Evolutionary conservation across 1,140 invertebrate species (phyloP).

Genomic region (Pseudomyrmex pallidus): DNA sequence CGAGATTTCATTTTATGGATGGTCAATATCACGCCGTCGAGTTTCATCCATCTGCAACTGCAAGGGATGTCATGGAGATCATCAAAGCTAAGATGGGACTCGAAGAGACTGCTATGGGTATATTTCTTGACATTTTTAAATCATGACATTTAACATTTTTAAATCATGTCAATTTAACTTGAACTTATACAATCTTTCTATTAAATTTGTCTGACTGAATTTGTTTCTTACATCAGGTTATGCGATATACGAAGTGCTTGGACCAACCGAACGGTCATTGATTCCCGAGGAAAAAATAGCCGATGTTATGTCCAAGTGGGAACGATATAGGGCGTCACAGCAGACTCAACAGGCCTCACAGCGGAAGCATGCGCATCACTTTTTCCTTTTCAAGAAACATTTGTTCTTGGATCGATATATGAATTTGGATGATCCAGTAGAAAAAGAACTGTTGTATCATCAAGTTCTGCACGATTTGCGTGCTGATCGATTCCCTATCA

Average conservation of each 20-base stretch:
- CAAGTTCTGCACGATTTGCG: slow-evolving; percentile 96
- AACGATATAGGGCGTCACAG: slow-evolving; percentile 90
- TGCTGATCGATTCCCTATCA: slow-evolving; percentile 95
- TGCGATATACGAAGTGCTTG: slow-evolving; percentile 92
- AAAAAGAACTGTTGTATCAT: slow-evolving; percentile 98
- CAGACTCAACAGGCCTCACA: slow-evolving; percentile 83
- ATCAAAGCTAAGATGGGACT: slow-evolving; percentile 97
- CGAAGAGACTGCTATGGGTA: slow-evolving; percentile 91
- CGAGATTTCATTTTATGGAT: slow-evolving; percentile 96
- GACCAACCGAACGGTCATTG: slow-evolving; percentile 93
- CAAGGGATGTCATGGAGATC: slow-evolving; percentile 95
- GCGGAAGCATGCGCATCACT: slow-evolving; percentile 86
- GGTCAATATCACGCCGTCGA: slow-evolving; percentile 97
- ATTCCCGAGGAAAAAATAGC: slow-evolving; percentile 94
- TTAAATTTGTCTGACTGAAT: background rate
- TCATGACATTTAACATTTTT: slow-evolving; percentile 8
- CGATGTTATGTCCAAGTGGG: slow-evolving; percentile 98
- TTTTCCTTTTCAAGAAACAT: slow-evolving; percentile 96
- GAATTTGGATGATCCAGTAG: slow-evolving; percentile 94
- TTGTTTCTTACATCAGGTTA: slow-evolving; percentile 86
- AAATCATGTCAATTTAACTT: background rate
- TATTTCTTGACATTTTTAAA: slow-evolving; percentile 21
- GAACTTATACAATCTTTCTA: background rate
- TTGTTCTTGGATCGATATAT: slow-evolving; percentile 95
- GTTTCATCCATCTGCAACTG: slow-evolving; percentile 97